Evolutionary conservation across 2,888 invertebrate genomes (phyloP).

Genomic region (Meganola albula): DNA sequence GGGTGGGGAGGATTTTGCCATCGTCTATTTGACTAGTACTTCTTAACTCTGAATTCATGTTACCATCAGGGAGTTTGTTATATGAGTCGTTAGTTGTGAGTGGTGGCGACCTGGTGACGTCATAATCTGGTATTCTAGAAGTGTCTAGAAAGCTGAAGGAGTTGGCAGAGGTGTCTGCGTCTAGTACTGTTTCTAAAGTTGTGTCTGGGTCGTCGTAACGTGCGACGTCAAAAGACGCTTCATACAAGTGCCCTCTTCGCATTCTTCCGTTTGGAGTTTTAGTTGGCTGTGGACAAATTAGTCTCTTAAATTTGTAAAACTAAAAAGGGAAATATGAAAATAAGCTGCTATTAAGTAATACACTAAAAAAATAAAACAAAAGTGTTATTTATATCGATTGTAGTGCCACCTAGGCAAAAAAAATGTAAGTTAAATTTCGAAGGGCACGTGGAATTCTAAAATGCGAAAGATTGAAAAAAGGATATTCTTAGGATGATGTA

Average conservation of each 20-base stretch:
- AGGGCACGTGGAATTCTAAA: no score
- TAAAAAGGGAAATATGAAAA: no score
- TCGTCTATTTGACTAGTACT: constrained; percentile 45
- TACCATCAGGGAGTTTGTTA: constrained; percentile 64
- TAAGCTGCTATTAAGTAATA: no score
- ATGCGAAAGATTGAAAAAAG: no score
- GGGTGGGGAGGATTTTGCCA: constrained; percentile 63
- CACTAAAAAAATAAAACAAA: no score
- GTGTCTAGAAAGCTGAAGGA: constrained; percentile 49
- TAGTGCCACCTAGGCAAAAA: no score
- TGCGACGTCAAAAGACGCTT: constrained; percentile 29
- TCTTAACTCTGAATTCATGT: constrained; percentile 68
- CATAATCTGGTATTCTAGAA: constrained; percentile 44
- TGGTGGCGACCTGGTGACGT: constrained; percentile 26
- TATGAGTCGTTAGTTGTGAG: constrained; percentile 38
- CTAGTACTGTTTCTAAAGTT: constrained; percentile 20
- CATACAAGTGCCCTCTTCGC: constrained; percentile 43
- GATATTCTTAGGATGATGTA: no score
- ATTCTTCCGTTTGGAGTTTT: constrained; percentile 60
- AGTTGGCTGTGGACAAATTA: not conserved
- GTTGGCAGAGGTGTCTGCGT: constrained; percentile 45
- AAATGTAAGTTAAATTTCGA: no score
- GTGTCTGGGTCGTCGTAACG: constrained; percentile 24
- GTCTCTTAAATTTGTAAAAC: not conserved
- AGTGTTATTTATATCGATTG: no score